These are phyloP conservation scores for Spondyliosoma cantharus DNA, from an alignment of 2,797 vertebrate genomes.

Conservation along the genomic window DNA sequence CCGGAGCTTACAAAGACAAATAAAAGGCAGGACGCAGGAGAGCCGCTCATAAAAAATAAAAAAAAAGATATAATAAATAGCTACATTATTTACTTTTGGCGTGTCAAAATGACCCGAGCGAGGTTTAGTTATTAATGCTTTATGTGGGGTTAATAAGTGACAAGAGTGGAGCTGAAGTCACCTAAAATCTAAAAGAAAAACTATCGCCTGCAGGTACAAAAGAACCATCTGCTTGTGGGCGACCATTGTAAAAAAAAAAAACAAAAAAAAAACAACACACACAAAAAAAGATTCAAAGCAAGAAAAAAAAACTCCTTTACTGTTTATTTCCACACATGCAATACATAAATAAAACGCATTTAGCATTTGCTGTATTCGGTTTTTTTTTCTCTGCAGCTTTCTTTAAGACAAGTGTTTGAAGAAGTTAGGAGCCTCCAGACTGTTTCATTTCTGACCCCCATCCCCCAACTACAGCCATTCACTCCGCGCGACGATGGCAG, in stretches of 20 bases:
- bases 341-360: no score
- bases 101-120: constrained; percentile 34
- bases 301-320: constrained; percentile 38
- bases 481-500: constrained; percentile 70
- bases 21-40: constrained; percentile 47
- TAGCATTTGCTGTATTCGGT: rapidly evolving
- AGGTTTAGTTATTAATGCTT: constrained; percentile 48
- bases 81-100: constrained; percentile 62
- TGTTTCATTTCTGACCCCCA: constrained; percentile 74
- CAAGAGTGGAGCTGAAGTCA: constrained; percentile 33
- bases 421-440: constrained; percentile 57
- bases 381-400: background rate
- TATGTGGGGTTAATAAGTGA: constrained; percentile 68
- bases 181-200: constrained; percentile 50
- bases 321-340: background rate
- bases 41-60: background rate
- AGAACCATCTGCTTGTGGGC: constrained; percentile 72
- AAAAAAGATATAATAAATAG: constrained; percentile 2
- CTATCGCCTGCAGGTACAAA: constrained; percentile 77
- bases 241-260: constrained; percentile 52
- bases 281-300: background rate
- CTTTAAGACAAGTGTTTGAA: background rate
- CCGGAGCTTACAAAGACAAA: constrained; percentile 54
- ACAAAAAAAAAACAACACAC: constrained; percentile 9
- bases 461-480: constrained; percentile 82